phyloP scores from a whole-genome alignment of 2,113 vertebrate species.

The Tricholaema leucomelas region DNA sequence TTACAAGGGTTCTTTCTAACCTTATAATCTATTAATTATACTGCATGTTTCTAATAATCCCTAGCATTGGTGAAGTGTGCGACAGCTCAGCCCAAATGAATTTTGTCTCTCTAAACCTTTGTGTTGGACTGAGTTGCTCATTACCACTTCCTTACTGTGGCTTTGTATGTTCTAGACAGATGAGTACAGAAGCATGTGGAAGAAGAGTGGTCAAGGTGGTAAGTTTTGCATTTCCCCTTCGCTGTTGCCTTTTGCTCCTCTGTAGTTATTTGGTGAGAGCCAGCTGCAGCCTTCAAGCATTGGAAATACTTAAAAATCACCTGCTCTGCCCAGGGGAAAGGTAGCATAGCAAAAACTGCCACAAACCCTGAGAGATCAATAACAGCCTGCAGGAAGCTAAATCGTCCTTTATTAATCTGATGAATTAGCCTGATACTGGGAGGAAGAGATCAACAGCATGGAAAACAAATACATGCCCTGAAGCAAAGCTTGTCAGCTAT shows the following conservation, averaged over 20 bases:
- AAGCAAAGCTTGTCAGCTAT: conserved; percentile 61
- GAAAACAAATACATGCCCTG: conserved; percentile 64
- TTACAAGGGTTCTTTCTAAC: background rate
- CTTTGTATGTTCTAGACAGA: background rate
- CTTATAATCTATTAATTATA: fast-evolving
- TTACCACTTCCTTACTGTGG: background rate
- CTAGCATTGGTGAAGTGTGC: fast-evolving
- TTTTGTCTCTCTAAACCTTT: background rate
- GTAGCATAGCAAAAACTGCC: conserved; percentile 9
- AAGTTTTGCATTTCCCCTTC: background rate
- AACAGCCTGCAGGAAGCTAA: conserved; percentile 58
- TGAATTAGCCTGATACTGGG: conserved; percentile 55
- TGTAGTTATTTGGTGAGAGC: background rate
- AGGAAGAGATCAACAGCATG: conserved; percentile 57
- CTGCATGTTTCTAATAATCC: background rate
- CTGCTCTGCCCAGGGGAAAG: background rate
- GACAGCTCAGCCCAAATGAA: background rate
- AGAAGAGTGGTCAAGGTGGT: background rate
- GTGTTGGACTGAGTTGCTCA: fast-evolving
- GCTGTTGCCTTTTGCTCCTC: background rate
- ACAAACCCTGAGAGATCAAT: conserved; percentile 16
- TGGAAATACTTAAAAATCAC: conserved; percentile 53
- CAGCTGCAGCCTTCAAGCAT: background rate
- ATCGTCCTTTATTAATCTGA: conserved; percentile 70
- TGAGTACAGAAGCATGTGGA: background rate